These are phyloP conservation scores for Gallinago solitaria DNA, from an alignment of 2,797 vertebrate species.

Conservation along the genomic window DNA sequence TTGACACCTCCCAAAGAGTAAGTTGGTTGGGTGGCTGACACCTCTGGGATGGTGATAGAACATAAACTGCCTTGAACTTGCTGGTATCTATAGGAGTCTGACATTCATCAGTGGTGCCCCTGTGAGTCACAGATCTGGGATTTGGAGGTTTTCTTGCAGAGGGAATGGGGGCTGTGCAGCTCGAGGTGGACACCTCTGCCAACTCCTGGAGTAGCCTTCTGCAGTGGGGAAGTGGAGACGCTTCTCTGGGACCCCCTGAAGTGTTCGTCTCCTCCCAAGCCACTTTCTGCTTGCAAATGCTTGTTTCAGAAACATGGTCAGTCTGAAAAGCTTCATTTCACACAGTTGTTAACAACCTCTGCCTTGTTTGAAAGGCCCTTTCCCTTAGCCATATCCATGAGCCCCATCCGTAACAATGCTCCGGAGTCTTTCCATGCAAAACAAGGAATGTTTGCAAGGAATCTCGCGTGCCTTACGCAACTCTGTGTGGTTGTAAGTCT, in stretches of 20 bases:
- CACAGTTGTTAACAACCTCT: neutral
- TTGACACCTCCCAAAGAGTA: slow-evolving; percentile 95
- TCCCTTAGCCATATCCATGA: neutral
- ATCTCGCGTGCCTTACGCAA: slow-evolving; percentile 45
- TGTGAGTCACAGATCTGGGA: accelerated
- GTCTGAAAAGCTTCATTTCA: neutral
- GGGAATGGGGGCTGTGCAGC: neutral
- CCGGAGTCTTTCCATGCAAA: slow-evolving; percentile 6
- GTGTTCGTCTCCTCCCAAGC: neutral
- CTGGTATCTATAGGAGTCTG: neutral
- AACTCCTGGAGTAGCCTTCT: neutral
- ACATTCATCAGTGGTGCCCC: accelerated
- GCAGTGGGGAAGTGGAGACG: neutral
- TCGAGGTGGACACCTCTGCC: neutral
- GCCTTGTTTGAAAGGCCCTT: neutral
- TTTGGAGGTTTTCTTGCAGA: neutral
- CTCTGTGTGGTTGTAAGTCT: slow-evolving; percentile 53
- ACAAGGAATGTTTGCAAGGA: slow-evolving; percentile 37
- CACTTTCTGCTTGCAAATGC: neutral
- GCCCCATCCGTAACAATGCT: neutral
- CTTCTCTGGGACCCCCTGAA: neutral
- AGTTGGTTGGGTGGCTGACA: slow-evolving; percentile 58
- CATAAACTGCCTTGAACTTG: neutral
- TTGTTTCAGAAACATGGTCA: neutral
- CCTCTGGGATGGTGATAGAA: neutral